Base-by-base conservation (phyloP, 1,140 invertebrate species). In the Calycopis cecrops region DNA sequence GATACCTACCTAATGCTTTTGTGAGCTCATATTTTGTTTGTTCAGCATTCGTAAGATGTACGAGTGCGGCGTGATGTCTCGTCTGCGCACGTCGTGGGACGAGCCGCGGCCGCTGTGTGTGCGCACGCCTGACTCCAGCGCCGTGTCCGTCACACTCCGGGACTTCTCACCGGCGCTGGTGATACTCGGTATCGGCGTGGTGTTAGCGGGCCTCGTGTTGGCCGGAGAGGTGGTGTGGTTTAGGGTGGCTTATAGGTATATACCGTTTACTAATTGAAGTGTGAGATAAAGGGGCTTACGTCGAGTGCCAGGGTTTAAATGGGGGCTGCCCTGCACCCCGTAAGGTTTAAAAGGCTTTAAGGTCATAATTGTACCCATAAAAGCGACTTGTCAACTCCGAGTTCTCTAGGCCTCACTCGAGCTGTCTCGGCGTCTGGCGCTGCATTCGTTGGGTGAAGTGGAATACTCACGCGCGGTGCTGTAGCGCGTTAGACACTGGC, bases 71-170 rank as follows among this genome's bases (percentile, higher is more conserved):
- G 65, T 90, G 2, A 86, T 89, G 64, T 68, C 73, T 0, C 83
- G 89, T 44, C 76, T 90, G 16, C 79, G 74, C 33, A 80, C 76
- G 21, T 55, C 84, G 9, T 90, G 89, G 88, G 89, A 90, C 61
- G 87, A 82, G 11, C 73, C 77, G 0, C 88, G 86, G 57, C 89
- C 89, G 4, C 76, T 68, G 0, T 90, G 90, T 59, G 81, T 88
- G 1, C 77, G 80, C 38, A 88, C 81, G 34, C 79, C 88, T 0
- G 86, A 89, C 57, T 72, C 79, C 9, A 82, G 76, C 11, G 68
- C 89, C 37, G 81, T 89, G 40, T 77, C 76, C n/a, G 89, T 91
- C 11, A 76, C 76, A 57, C 63, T 88, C 3, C 55, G 57, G 1
- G 80, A 88, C 52, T 87, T 90, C 44, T 87, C 85, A 11, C 85